A percentile compares a stretch with the other conserved stretches of the same genome.
phyloP scores from a whole-genome alignment of 2,797 vertebrate species.

The Neoniphon sammara region DNA sequence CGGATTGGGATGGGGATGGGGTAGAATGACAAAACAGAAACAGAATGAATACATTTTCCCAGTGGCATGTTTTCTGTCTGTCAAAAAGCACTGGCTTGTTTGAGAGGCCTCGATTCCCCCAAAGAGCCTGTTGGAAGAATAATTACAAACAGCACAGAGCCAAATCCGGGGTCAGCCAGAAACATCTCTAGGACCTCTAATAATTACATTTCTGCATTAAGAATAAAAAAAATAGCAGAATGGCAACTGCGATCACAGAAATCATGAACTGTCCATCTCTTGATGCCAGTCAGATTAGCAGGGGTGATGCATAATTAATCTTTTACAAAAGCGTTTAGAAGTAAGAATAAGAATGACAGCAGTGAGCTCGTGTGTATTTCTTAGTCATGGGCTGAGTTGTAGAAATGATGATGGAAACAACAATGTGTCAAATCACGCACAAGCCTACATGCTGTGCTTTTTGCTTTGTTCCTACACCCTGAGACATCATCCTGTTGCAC shows the following conservation, averaged over 20 bases:
- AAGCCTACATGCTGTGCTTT: neutral
- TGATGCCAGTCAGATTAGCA: neutral
- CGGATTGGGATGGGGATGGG: neutral
- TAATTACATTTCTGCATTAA: slow-evolving; percentile 26
- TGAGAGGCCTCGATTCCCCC: slow-evolving; percentile 18
- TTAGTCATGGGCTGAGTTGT: neutral
- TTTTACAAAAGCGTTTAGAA: neutral
- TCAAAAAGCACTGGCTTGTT: slow-evolving; percentile 17
- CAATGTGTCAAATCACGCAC: too few relatives aligned
- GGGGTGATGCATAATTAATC: neutral
- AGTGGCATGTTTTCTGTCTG: slow-evolving; percentile 18
- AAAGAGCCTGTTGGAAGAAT: slow-evolving; percentile 26
- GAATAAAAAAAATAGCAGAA: neutral
- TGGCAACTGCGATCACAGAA: slow-evolving; percentile 6
- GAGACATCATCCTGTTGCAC: neutral
- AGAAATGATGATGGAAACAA: neutral
- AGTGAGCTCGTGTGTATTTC: neutral
- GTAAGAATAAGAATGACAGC: neutral
- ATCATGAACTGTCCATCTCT: neutral
- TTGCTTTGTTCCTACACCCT: neutral
- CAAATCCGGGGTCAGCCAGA: slow-evolving; percentile 21
- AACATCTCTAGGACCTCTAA: neutral
- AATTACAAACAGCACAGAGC: slow-evolving; percentile 24
- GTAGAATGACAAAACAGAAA: slow-evolving; percentile 16
- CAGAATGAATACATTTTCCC: slow-evolving; percentile 19